Base-by-base conservation (phyloP, 2,888 invertebrate genomes). In the Anaspis maculata region DNA sequence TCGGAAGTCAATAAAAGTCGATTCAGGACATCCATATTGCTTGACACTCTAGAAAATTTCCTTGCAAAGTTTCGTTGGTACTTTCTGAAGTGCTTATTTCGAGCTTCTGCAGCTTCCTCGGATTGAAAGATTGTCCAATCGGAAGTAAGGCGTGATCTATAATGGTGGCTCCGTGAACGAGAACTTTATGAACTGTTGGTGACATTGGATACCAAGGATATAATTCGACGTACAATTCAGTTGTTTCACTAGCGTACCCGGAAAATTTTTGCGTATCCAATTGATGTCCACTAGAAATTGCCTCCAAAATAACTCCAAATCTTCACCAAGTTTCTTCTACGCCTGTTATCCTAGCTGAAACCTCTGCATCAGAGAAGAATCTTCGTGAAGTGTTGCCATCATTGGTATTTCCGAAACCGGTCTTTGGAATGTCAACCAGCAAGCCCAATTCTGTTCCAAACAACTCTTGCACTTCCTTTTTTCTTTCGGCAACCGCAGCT, bases 161-260 rank as follows among this genome's bases (percentile, higher is more conserved):
- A 3, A 57, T 33, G 16, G 23, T 25, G 7, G 49, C 26, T 2
- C 55, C 53, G 43, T 61, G 57, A 4, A 54, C 37, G 25, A 56
- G 33, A 28, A 56, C 38, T 42, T 54, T 56, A 36, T 55, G 55
- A 34, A 57, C 26, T 3, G 54, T 59, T 7, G 57, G 52, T 9
- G 54, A 45, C 58, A 59, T 59, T 2, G 48, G 52, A 27, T 49
- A 45, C 45, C 48, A 49, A 11, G 37, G 25, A 34, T 42, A 50
- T 9, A 39, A 21, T 2, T 32, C 25, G 2, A 49, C 38, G 33
- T 42, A 49, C 5, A 43, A 15, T 33, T 36, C 30, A 1, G 46
- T 43, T 13, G 48, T 46, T 10, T 44, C 41, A 15, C 30, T 7
- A 4, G 33, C 16, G 35, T 44, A 48, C n/a, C 27, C 13, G 19